Evolutionary conservation across 2,797 vertebrate genomes (phyloP).

Genomic region (Acanthornis magna): DNA sequence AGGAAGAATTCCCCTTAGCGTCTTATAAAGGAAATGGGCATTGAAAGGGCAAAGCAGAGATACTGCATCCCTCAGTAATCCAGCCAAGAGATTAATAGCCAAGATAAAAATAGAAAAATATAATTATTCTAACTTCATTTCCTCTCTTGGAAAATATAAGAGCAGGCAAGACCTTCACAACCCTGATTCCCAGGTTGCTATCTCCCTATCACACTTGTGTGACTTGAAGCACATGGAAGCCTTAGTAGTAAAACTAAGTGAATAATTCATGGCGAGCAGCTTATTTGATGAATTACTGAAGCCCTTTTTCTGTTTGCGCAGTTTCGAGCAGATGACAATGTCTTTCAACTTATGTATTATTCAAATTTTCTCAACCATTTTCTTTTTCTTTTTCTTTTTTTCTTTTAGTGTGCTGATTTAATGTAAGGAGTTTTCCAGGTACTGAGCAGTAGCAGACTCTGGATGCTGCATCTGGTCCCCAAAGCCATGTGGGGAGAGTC

Average conservation of each 20-base stretch:
- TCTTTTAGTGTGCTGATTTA: neutral
- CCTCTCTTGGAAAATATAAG: constrained; percentile 22
- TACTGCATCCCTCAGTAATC: constrained; percentile 30
- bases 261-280: constrained; percentile 49
- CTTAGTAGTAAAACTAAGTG: constrained; percentile 44
- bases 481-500: neutral
- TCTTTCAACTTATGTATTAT: neutral
- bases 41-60: constrained; percentile 38
- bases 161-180: constrained; percentile 16
- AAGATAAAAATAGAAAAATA: constrained; percentile 59
- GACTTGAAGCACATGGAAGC: constrained; percentile 32
- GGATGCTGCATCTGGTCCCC: neutral
- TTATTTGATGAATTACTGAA: constrained; percentile 38
- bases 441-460: neutral
- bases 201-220: constrained; percentile 15
- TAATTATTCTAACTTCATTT: constrained; percentile 58
- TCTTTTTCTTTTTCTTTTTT: neutral
- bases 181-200: constrained; percentile 45
- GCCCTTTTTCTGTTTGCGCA: neutral
- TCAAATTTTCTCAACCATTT: neutral
- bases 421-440: neutral
- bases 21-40: constrained; percentile 18
- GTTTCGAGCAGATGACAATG: constrained; percentile 20
- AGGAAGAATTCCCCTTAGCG: neutral
- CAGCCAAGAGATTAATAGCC: constrained; percentile 49